Percentiles rank a stretch among this genome's conserved stretches.
Evolutionary conservation across 2,797 vertebrate species (phyloP).

Genomic region (Bovichtus diacanthus): DNA sequence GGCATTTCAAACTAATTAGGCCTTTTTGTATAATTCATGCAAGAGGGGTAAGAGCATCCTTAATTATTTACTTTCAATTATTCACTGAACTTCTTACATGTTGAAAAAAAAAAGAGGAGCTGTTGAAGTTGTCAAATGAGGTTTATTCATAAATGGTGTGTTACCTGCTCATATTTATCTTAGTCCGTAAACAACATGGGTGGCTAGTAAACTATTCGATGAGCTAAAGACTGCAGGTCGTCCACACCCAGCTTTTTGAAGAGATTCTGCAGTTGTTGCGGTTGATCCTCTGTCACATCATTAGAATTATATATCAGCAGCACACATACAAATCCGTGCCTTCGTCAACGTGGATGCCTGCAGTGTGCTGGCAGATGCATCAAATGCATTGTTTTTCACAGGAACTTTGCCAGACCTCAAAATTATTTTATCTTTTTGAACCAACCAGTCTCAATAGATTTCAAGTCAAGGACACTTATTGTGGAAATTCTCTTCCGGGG

Average conservation of each 20-base stretch:
- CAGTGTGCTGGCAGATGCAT: constrained; percentile 28
- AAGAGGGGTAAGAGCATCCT: constrained; percentile 38
- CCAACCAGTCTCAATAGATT: constrained; percentile 59
- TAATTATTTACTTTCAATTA: constrained; percentile 44
- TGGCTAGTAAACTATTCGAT: constrained; percentile 47
- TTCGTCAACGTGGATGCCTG: constrained; percentile 37
- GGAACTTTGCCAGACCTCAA: constrained; percentile 50
- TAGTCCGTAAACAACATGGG: constrained; percentile 52
- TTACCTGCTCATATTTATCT: constrained; percentile 14
- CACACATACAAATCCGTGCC: constrained; percentile 53
- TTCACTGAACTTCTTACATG: constrained; percentile 26
- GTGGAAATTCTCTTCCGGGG: constrained; percentile 62
- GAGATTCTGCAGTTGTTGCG: constrained; percentile 42
- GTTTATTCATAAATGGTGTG: constrained; percentile 24
- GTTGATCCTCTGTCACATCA: constrained; percentile 53
- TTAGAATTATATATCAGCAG: constrained; percentile 58
- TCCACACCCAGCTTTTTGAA: constrained; percentile 26
- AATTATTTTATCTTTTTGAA: constrained; percentile 54
- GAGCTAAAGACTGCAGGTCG: constrained; percentile 38
- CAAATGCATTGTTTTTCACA: constrained; percentile 21
- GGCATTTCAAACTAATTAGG: constrained; percentile 32
- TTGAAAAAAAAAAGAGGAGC: constrained; percentile 17
- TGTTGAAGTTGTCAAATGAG: constrained; percentile 35
- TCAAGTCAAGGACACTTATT: constrained; percentile 70
- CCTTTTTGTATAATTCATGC: constrained; percentile 41